phyloP scores from a whole-genome alignment of 2,113 vertebrate genomes.

The Eptatretus burgeri region DNA sequence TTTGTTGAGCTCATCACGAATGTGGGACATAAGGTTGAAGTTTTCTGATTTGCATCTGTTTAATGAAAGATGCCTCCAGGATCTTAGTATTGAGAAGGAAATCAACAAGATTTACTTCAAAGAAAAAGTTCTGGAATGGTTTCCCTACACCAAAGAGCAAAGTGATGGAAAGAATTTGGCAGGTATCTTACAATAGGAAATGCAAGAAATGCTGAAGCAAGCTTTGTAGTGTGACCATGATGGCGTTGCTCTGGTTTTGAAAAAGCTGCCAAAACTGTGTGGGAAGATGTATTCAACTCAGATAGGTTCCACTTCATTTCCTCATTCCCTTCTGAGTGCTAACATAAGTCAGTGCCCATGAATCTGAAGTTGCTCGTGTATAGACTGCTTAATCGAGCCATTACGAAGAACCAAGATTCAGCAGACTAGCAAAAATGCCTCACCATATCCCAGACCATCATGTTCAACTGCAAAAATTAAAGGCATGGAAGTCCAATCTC shows the following conservation, averaged over 20 bases:
- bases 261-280: not conserved
- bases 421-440: not conserved
- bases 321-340: not conserved
- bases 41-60: not conserved
- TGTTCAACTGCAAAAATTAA: not conserved
- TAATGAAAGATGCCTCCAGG: not conserved
- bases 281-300: not conserved
- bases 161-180: not conserved
- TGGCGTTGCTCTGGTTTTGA: not conserved
- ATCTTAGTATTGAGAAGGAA: not conserved
- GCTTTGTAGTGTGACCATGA: conserved; percentile 1
- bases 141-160: not conserved
- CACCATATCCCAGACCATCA: not conserved
- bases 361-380: not conserved
- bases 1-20: not conserved
- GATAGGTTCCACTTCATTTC: not conserved
- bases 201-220: conserved; percentile 1
- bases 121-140: not conserved
- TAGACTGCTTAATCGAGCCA: not conserved
- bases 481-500: too few species aligned
- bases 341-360: not conserved
- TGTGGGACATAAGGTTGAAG: not conserved
- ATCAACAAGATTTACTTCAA: conserved; percentile 1
- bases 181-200: not conserved
- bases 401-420: not conserved